phyloP scores from a whole-genome alignment of 2,113 vertebrate species.

The Dascyllus trimaculatus region DNA sequence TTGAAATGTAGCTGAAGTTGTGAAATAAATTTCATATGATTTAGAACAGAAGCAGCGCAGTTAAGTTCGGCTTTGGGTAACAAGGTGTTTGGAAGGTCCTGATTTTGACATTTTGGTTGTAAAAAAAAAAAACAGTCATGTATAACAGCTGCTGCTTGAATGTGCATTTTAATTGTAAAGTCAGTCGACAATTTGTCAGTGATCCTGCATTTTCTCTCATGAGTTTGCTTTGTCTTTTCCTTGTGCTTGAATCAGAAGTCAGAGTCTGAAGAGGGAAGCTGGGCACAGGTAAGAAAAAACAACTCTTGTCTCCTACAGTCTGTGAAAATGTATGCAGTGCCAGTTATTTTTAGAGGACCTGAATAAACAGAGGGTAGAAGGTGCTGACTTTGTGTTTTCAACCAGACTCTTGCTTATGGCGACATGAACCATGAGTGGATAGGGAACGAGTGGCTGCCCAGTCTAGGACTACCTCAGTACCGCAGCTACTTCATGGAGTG shows the following conservation, averaged over 20 bases:
- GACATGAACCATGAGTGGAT: slow-evolving; percentile 99
- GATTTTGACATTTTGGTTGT: too few species aligned
- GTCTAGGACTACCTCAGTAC: slow-evolving; percentile 98
- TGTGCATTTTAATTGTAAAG: too few species aligned
- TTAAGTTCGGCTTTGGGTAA: too few species aligned
- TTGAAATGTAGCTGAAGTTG: neutral
- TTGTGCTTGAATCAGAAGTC: slow-evolving; percentile 85
- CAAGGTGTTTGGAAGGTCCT: too few species aligned
- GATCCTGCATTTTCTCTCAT: neutral
- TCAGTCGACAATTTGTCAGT: too few species aligned
- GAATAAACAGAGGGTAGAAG: neutral
- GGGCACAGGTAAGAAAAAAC: slow-evolving; percentile 91
- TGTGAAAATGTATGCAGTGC: neutral
- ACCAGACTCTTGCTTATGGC: slow-evolving; percentile 95
- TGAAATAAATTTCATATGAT: too few species aligned
- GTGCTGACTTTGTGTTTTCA: neutral
- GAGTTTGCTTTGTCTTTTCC: neutral
- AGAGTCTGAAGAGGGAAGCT: slow-evolving; percentile 97
- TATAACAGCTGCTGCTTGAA: too few species aligned
- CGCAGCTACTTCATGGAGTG: slow-evolving; percentile 99
- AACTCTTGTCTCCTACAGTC: neutral
- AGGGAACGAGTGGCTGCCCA: slow-evolving; percentile 98
- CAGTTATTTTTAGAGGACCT: neutral
- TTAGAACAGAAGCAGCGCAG: too few species aligned
- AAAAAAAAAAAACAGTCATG: too few species aligned